These are phyloP conservation scores for Oxyscelio sp. DNA, from an alignment of 2,888 invertebrate genomes.

Conservation along the genomic window DNA sequence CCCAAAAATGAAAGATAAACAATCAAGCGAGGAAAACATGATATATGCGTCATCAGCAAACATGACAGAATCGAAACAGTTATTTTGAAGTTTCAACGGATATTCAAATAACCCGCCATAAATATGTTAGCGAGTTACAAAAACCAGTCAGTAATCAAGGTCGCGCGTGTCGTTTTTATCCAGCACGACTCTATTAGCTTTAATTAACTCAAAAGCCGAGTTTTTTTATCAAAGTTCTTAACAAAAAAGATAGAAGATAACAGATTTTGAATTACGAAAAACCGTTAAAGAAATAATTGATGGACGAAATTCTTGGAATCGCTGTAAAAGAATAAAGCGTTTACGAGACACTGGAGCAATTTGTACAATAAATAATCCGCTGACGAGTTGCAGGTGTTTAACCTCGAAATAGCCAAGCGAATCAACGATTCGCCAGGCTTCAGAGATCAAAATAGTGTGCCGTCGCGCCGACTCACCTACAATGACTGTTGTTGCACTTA, in stretches of 20 bases:
- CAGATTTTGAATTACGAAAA: too few relatives aligned
- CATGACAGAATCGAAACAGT: conserved; percentile 42
- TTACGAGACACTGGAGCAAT: too few relatives aligned
- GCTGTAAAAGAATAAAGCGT: too few relatives aligned
- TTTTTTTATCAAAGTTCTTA: too few relatives aligned
- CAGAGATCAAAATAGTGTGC: not conserved
- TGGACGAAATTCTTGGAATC: too few relatives aligned
- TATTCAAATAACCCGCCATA: conserved; percentile 32
- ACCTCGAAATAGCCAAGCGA: conserved; percentile 35
- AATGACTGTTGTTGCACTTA: conserved; percentile 70
- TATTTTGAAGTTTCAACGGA: too few relatives aligned
- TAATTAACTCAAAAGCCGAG: not conserved
- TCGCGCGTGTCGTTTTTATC: conserved; percentile 3
- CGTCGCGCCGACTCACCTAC: conserved; percentile 72
- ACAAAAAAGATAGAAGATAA: too few relatives aligned
- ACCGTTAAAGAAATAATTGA: not conserved
- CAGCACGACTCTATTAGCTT: too few relatives aligned
- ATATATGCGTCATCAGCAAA: conserved; percentile 5
- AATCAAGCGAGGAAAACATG: conserved; percentile 1
- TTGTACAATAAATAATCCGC: not conserved
- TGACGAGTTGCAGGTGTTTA: conserved; percentile 28
- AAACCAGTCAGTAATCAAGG: conserved; percentile 9
- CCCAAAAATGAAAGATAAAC: too few relatives aligned
- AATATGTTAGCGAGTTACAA: too few relatives aligned
- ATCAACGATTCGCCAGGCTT: not conserved